Evolutionary conservation across 2,797 vertebrate genomes (phyloP).

Genomic region (Myripristis jacobus): DNA sequence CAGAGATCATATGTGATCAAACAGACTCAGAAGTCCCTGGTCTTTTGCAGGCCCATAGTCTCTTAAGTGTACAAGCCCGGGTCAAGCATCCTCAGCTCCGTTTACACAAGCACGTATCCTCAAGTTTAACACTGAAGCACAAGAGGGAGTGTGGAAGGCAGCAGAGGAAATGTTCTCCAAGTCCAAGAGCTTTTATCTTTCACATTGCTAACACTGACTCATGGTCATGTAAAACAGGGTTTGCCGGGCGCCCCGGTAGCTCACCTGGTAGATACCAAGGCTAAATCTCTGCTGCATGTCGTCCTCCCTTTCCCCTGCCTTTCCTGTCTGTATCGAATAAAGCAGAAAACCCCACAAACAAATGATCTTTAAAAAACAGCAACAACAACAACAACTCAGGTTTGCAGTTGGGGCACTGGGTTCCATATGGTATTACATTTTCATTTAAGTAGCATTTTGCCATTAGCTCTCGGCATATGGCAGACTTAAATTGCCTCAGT

Average conservation of each 20-base stretch:
- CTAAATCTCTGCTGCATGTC: too few relatives aligned
- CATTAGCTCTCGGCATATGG: conserved; percentile 4
- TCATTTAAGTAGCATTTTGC: neutral
- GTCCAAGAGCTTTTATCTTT: neutral
- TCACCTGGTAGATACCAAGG: too few relatives aligned
- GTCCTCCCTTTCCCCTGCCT: too few relatives aligned
- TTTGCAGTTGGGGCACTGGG: neutral
- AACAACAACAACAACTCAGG: too few relatives aligned
- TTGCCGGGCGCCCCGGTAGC: too few relatives aligned
- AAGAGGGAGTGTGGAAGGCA: conserved; percentile 49
- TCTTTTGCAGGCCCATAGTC: conserved; percentile 5
- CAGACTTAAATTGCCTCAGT: neutral
- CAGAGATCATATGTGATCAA: conserved; percentile 27
- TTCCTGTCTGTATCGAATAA: too few relatives aligned
- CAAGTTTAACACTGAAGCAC: conserved; percentile 35
- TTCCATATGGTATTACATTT: conserved; percentile 4
- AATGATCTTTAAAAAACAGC: too few relatives aligned
- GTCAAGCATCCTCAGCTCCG: conserved; percentile 59
- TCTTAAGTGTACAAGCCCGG: conserved; percentile 39
- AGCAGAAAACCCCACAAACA: too few relatives aligned
- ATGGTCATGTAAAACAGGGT: conserved; percentile 9
- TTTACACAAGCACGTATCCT: conserved; percentile 61
- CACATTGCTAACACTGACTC: neutral
- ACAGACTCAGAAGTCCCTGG: conserved; percentile 16
- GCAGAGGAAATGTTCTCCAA: conserved; percentile 33